Conservation (phyloP, 2,797 vertebrate species). For the Argya squamiceps region DNA sequence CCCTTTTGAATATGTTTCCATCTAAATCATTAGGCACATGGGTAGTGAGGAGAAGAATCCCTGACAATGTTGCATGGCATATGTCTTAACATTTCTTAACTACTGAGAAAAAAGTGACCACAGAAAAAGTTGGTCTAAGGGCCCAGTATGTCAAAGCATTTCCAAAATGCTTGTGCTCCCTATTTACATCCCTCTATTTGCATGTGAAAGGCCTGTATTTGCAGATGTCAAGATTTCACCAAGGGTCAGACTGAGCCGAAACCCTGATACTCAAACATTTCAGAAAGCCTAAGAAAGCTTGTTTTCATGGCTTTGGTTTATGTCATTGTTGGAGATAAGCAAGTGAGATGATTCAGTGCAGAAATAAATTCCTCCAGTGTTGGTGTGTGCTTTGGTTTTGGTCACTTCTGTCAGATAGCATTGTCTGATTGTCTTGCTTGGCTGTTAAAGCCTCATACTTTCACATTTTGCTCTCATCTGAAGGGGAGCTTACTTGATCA, state of each 20-base stretch:
- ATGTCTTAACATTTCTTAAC: constrained; percentile 9
- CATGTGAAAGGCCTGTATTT: constrained; percentile 55
- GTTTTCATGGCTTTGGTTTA: constrained; percentile 2
- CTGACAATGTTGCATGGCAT: constrained; percentile 5
- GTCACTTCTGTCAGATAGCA: not conserved
- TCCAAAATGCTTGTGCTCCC: not conserved
- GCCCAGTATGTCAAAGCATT: constrained; percentile 18
- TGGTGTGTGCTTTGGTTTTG: constrained; percentile 1
- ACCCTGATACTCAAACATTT: constrained; percentile 31
- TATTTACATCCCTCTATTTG: constrained; percentile 40
- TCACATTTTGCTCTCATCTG: not conserved
- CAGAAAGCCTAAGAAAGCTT: constrained; percentile 12
- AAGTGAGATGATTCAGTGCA: constrained; percentile 27
- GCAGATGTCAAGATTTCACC: constrained; percentile 47
- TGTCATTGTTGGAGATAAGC: constrained; percentile 9
- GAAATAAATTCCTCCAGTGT: not conserved
- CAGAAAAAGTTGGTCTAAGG: not conserved
- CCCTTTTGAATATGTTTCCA: constrained; percentile 24
- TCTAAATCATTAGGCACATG: not conserved
- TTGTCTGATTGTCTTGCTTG: not conserved
- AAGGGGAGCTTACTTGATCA: not conserved
- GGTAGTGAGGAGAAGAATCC: not conserved
- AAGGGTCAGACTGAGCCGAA: not conserved
- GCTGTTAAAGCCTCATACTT: not conserved
- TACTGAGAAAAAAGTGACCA: constrained; percentile 1